These are phyloP conservation scores for Acyrthosiphon pisum DNA, from an alignment of 1,140 invertebrate genomes.

Conservation along the genomic window DNA sequence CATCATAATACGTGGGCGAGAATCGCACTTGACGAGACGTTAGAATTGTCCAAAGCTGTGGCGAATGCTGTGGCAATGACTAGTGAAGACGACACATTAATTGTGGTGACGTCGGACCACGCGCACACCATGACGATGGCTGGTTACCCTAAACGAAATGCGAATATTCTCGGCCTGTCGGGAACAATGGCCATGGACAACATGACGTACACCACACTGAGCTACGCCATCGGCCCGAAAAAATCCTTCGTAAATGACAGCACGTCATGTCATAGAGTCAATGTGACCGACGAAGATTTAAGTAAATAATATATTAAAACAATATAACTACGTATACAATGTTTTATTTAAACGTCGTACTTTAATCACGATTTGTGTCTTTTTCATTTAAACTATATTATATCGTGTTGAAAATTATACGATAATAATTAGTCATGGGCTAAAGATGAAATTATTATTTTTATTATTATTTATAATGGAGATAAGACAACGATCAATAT, in stretches of 20 bases:
- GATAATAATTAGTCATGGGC: too few species aligned
- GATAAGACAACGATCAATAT: background rate
- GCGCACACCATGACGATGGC: conserved; percentile 71
- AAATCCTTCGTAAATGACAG: conserved; percentile 63
- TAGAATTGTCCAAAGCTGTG: conserved; percentile 74
- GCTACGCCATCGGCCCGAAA: conserved; percentile 77
- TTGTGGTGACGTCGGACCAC: conserved; percentile 74
- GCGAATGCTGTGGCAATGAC: conserved; percentile 48
- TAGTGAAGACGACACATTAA: conserved; percentile 68
- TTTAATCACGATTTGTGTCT: background rate
- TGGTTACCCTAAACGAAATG: conserved; percentile 74
- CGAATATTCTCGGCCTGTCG: conserved; percentile 69
- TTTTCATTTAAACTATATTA: background rate
- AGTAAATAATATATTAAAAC: conserved; percentile 64
- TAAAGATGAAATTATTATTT: too few species aligned
- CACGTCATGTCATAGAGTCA: conserved; percentile 8
- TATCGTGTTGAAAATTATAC: background rate
- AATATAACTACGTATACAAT: background rate
- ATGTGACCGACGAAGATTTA: conserved; percentile 59
- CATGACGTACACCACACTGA: conserved; percentile 75
- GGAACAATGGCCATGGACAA: conserved; percentile 66
- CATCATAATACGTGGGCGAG: conserved; percentile 73
- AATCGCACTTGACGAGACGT: conserved; percentile 74
- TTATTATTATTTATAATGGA: too few species aligned
- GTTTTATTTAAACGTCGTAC: background rate